These are phyloP conservation scores for Bombylius major DNA, from an alignment of 2,888 invertebrate genomes.

Conservation along the genomic window DNA sequence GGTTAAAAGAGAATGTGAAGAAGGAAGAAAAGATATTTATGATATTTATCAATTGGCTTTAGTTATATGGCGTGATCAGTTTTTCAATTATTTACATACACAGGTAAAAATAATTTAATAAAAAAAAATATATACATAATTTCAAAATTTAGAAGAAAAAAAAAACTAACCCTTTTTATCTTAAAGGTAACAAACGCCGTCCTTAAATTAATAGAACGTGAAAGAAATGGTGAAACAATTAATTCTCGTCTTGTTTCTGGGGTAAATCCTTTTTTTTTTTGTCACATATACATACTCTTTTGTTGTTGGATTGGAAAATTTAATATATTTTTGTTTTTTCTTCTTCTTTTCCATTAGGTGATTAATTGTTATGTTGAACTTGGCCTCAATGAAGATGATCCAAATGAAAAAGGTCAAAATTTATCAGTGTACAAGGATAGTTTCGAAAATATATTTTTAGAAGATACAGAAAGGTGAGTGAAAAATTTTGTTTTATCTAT, in stretches of 20 bases:
- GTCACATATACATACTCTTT: too few relatives aligned
- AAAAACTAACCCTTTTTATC: too few relatives aligned
- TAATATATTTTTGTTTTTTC: too few relatives aligned
- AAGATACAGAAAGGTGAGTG: conserved; percentile 67
- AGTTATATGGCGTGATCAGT: conserved; percentile 92
- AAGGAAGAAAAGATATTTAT: conserved; percentile 92
- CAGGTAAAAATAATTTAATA: conserved; percentile 46
- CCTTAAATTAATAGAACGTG: conserved; percentile 88
- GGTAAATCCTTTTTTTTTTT: conserved; percentile 45
- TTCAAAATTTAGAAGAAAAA: too few relatives aligned
- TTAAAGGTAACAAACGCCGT: conserved; percentile 77
- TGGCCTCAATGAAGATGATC: conserved; percentile 91
- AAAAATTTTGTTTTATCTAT: too few relatives aligned
- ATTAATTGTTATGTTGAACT: conserved; percentile 94
- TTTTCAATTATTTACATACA: conserved; percentile 86
- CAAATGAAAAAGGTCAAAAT: conserved; percentile 62
- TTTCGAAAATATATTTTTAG: conserved; percentile 89
- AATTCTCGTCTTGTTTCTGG: conserved; percentile 93
- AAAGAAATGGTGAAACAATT: conserved; percentile 93
- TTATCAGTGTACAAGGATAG: conserved; percentile 79
- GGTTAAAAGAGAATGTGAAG: conserved; percentile 97
- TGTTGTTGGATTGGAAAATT: too few relatives aligned
- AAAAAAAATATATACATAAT: too few relatives aligned
- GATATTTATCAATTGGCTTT: conserved; percentile 96
- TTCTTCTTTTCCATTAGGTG: too few relatives aligned